Evolutionary conservation across 2,888 invertebrate genomes (phyloP).

Genomic region (Rhamnusium bicolor): DNA sequence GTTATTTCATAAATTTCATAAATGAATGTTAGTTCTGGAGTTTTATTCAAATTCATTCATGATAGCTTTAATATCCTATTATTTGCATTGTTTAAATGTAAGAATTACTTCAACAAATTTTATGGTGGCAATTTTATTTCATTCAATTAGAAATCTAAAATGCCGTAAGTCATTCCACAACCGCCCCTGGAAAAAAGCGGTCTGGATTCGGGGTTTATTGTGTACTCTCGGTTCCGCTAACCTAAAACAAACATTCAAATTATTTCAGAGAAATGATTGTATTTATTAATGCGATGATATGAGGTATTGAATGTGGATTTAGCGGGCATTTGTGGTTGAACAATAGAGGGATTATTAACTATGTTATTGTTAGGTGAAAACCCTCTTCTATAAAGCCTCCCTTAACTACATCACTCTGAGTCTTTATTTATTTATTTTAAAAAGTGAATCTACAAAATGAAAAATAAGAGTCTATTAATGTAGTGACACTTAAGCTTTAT

Average conservation of each 20-base stretch:
- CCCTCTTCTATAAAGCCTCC: conserved; percentile 44
- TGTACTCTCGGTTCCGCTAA: conserved; percentile 52
- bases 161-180: conserved; percentile 33
- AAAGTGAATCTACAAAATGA: conserved; percentile 36
- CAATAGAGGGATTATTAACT: conserved; percentile 65
- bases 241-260: conserved; percentile 71
- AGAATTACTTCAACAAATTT: conserved; percentile 4
- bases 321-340: conserved; percentile 62
- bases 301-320: conserved; percentile 64
- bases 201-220: conserved; percentile 43
- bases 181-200: conserved; percentile 33
- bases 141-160: conserved; percentile 27
- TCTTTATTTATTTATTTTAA: conserved; percentile 46
- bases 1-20: too few species aligned
- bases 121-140: conserved; percentile 25
- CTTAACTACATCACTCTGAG: conserved; percentile 35
- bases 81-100: not conserved
- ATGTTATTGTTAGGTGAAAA: conserved; percentile 62
- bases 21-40: too few species aligned
- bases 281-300: conserved; percentile 68
- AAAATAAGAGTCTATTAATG: conserved; percentile 18
- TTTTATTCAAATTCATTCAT: not conserved
- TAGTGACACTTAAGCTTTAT: conserved; percentile 18
- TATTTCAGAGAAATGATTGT: conserved; percentile 68
- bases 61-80: not conserved